Evolutionary conservation across 2,888 invertebrate species (phyloP).

Genomic region (Himalopsyche japonica): DNA sequence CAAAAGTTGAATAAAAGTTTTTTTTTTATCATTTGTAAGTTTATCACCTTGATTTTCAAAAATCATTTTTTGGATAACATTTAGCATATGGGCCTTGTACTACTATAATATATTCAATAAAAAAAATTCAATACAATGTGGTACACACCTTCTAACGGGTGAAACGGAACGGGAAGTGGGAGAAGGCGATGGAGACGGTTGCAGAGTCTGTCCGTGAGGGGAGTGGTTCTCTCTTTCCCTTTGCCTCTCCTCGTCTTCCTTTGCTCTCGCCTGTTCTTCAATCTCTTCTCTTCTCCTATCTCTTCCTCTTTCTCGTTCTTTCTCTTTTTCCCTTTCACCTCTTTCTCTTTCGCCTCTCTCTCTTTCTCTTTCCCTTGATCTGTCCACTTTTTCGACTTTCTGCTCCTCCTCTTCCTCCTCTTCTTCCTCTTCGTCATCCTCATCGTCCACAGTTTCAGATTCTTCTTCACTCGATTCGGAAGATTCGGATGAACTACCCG

Average conservation of each 20-base stretch:
- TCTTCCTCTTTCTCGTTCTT: slow-evolving; percentile 16
- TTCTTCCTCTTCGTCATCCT: slow-evolving; percentile 45
- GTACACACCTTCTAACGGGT: slow-evolving; percentile 23
- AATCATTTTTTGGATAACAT: too few relatives aligned
- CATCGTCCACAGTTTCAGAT: slow-evolving; percentile 51
- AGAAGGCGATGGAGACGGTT: background rate
- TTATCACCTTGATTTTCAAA: too few relatives aligned
- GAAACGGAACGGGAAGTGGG: slow-evolving; percentile 29
- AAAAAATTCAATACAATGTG: too few relatives aligned
- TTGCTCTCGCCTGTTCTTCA: background rate
- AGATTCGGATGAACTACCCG: slow-evolving; percentile 53
- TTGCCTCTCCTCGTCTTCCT: background rate
- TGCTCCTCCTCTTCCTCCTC: slow-evolving; percentile 47
- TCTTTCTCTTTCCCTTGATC: slow-evolving; percentile 44
- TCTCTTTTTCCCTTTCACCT: slow-evolving; percentile 12
- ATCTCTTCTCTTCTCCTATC: background rate
- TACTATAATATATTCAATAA: too few relatives aligned
- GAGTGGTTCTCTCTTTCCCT: background rate
- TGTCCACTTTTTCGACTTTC: slow-evolving; percentile 43
- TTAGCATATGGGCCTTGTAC: too few relatives aligned
- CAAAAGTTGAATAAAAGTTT: too few relatives aligned
- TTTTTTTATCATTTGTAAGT: too few relatives aligned
- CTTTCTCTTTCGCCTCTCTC: slow-evolving; percentile 44
- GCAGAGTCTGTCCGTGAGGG: background rate
- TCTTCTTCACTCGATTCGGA: slow-evolving; percentile 53